These are phyloP conservation scores for Glossosoma conforme DNA, from an alignment of 1,140 invertebrate genomes.

Conservation along the genomic window DNA sequence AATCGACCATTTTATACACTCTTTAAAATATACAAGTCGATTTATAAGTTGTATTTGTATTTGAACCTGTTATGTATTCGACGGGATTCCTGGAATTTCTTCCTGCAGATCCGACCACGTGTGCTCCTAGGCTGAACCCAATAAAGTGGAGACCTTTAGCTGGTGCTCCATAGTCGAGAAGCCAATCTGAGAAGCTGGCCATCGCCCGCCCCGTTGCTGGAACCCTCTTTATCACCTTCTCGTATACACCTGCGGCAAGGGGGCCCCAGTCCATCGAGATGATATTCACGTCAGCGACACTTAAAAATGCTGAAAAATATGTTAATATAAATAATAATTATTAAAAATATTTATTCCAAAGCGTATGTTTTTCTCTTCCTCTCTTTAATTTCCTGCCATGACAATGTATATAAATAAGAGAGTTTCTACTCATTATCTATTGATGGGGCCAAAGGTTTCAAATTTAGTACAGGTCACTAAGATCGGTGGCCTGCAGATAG, in stretches of 20 bases:
- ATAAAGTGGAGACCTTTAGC: too few species aligned
- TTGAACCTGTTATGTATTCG: too few species aligned
- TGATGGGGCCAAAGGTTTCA: not conserved
- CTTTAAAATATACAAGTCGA: too few species aligned
- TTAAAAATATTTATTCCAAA: not conserved
- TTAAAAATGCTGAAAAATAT: constrained; percentile 34
- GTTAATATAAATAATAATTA: not conserved
- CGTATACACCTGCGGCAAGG: not conserved
- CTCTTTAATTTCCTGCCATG: not conserved
- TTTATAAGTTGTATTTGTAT: too few species aligned
- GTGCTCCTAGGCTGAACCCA: too few species aligned
- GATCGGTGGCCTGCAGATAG: not conserved
- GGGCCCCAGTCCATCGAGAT: constrained; percentile 27
- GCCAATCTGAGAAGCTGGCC: constrained; percentile 38
- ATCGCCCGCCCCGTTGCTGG: constrained; percentile 41
- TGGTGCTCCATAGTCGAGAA: too few species aligned
- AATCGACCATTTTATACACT: too few species aligned
- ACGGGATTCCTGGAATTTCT: too few species aligned
- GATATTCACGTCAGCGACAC: constrained; percentile 33
- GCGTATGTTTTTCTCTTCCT: not conserved
- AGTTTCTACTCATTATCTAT: not conserved
- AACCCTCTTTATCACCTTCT: constrained; percentile 41
- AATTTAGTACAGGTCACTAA: not conserved
- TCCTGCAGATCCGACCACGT: too few species aligned
- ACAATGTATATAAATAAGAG: not conserved